phyloP scores from a whole-genome alignment of 37 sponge, comb jelly and placozoan genomes.

The Crambe crambe region DNA sequence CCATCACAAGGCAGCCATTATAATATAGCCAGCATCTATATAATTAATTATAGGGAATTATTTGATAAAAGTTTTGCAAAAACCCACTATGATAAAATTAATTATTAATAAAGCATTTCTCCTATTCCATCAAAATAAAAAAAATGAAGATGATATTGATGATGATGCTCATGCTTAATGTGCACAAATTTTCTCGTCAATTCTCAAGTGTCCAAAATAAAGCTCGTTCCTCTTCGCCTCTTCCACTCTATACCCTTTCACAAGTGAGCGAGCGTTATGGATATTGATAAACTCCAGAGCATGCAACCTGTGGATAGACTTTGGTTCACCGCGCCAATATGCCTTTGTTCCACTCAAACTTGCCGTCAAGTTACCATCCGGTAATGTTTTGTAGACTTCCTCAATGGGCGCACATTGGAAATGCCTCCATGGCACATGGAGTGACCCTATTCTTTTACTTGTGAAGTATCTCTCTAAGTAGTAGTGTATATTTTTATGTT shows the following conservation, averaged over 20 bases:
- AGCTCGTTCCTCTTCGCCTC: not conserved
- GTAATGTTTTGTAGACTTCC: not conserved
- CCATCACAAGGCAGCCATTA: no score
- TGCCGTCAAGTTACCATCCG: not conserved
- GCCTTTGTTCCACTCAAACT: no score
- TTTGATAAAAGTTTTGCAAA: not conserved
- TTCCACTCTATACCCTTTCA: not conserved
- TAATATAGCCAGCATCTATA: no score
- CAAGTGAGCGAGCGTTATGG: not conserved
- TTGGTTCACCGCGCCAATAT: not conserved
- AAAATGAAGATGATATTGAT: no score
- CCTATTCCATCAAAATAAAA: not conserved
- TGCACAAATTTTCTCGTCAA: not conserved
- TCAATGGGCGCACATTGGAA: not conserved
- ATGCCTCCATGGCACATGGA: not conserved
- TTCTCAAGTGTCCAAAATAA: not conserved
- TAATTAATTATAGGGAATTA: no score
- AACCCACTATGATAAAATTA: not conserved
- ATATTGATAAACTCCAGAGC: not conserved
- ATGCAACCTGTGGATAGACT: not conserved
- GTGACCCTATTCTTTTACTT: not conserved
- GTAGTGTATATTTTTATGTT: slow-evolving; percentile 11
- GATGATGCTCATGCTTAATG: no score
- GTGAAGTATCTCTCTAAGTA: not conserved
- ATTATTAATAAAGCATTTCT: not conserved